Conservation (phyloP, 2,113 vertebrate species). For the Felis chaus region DNA sequence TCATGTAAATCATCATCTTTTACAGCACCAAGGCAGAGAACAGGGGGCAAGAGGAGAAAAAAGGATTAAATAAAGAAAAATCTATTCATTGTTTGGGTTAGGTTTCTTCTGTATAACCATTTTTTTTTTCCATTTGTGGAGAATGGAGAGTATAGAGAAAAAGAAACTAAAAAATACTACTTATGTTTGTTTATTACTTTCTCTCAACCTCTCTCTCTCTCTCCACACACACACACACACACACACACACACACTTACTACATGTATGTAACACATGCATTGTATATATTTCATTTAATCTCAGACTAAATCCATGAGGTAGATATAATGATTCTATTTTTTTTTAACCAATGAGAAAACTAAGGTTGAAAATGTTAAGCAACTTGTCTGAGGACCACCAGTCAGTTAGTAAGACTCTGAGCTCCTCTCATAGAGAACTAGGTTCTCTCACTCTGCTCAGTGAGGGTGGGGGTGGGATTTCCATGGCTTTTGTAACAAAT, state of each 20-base stretch:
- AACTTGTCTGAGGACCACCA: not conserved
- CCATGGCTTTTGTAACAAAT: not conserved
- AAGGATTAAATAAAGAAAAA: not conserved
- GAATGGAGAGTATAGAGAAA: not conserved
- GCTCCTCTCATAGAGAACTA: not conserved
- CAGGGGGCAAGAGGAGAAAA: not conserved
- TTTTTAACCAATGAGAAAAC: not conserved
- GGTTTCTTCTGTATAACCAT: not conserved
- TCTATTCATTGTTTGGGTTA: not conserved
- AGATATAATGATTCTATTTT: not conserved
- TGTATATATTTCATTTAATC: slow-evolving; percentile 1
- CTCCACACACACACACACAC: not conserved
- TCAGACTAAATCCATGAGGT: not conserved
- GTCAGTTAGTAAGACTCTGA: not conserved
- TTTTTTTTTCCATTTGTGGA: not conserved
- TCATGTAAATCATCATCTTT: not conserved
- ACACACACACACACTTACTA: not conserved
- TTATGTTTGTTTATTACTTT: not conserved
- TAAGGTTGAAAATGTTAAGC: not conserved
- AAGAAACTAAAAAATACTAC: not conserved
- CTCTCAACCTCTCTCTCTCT: not conserved
- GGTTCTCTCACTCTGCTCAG: not conserved
- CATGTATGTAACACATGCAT: not conserved
- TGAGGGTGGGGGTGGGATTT: not conserved
- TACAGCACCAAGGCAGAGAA: not conserved